These are phyloP conservation scores for Artemia sinica DNA, from an alignment of 2,888 invertebrate genomes.

Conservation along the genomic window DNA sequence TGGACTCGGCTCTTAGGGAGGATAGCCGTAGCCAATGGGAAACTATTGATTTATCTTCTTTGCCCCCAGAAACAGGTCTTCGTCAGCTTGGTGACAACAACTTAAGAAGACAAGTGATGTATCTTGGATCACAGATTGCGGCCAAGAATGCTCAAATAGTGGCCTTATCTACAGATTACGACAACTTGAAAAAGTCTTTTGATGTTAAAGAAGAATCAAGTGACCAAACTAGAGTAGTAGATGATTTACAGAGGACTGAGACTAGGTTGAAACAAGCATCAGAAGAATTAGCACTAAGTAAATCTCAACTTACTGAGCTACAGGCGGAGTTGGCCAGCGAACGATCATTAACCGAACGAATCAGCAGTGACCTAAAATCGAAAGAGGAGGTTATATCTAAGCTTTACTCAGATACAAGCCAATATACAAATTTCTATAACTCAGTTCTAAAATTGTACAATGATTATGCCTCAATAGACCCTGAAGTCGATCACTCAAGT, in stretches of 20 bases:
- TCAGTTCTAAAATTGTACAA: constrained; percentile 4
- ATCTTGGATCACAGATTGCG: constrained; percentile 4
- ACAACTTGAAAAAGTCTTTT: not conserved
- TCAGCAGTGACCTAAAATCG: not conserved
- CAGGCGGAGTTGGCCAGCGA: not conserved
- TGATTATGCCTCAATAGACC: not conserved
- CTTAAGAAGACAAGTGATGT: not conserved
- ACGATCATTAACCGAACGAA: constrained; percentile 7
- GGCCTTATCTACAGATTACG: not conserved
- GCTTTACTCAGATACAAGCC: not conserved
- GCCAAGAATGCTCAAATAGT: constrained; percentile 8
- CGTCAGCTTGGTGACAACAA: not conserved
- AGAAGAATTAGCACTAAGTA: not conserved
- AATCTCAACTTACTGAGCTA: not conserved
- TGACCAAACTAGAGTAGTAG: not conserved
- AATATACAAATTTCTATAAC: not conserved
- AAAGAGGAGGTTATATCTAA: not conserved
- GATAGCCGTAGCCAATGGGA: not conserved
- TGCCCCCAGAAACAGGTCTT: not conserved
- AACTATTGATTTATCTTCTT: not conserved
- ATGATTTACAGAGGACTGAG: not conserved
- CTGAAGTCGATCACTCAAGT: not conserved
- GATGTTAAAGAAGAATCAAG: not conserved
- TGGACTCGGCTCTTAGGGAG: constrained; percentile 2
- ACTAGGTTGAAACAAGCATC: not conserved